Base-by-base conservation (phyloP, 2,888 invertebrate genomes). In the Ceratothoa steindachneri region DNA sequence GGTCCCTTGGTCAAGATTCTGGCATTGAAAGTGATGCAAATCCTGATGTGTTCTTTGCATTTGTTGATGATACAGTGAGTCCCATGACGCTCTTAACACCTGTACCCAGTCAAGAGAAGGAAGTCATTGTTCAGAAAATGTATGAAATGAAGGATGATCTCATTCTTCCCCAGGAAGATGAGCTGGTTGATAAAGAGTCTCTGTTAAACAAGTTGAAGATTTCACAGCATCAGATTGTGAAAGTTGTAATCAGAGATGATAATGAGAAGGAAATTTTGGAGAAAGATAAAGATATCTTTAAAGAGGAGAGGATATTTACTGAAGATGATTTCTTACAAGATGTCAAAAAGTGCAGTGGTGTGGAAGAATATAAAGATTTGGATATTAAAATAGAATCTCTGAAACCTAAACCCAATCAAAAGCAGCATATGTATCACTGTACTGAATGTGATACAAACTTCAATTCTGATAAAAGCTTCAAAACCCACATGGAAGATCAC, bases 401-500 rank as follows among this genome's bases (percentile, higher is more conserved):
- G 1, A 73, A 69, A 27, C 70, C 73, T 30, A 67, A 70, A n/a
- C 70, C 67, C 41, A 52, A 70, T 24, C 70, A 73, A 12, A 29
- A 73, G 27, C 73, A 73, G 22, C 51, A 71, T n/a, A 73, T 73
- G 4, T 76, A 76, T 60, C 78, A 75, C 29, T 78, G 78, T 69
- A 73, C 71, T 5, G 78, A 78, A 24, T 78, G 78, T 31, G 70
- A 65, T 52, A 68, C 69, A 19, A 70, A 73, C 65, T 78, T 78
- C 30, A 71, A 66, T 52, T 67, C 69, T 66, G 73, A 75, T 51
- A 52, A 68, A 31, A 75, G 74, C 29, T 75, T 75, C 27, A 52
- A 73, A 31, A 67, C 73, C 30, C 78, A 78, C 28, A 78, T 78
- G 78, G 78, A 78, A 69, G 75, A 71, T 28, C 78, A 78, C 24